A percentile compares a stretch with the other conserved stretches of the same genome.
phyloP scores from a whole-genome alignment of 2,888 invertebrate genomes.

The Drosophila ezoana region DNA sequence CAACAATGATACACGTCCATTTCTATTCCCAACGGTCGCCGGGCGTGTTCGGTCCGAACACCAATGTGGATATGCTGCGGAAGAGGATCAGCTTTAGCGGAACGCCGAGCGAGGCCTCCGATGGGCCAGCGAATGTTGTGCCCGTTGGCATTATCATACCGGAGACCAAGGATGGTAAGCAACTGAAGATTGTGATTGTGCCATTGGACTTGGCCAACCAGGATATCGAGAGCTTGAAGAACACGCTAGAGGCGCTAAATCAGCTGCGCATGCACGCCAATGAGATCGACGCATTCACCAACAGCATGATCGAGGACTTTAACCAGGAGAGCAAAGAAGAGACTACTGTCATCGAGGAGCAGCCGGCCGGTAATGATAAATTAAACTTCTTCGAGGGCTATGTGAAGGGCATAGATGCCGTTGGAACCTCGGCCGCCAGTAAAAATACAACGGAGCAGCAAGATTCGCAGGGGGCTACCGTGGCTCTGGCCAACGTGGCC shows the following conservation, averaged over 20 bases:
- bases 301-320: slow-evolving; percentile 55
- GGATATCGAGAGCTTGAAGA: slow-evolving; percentile 56
- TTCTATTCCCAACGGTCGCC: slow-evolving; percentile 47
- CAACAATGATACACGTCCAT: slow-evolving; percentile 46
- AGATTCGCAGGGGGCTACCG: background rate
- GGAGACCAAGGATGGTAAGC: slow-evolving; percentile 34
- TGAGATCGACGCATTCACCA: slow-evolving; percentile 74
- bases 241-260: slow-evolving; percentile 67
- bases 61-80: slow-evolving; percentile 54
- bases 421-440: slow-evolving; percentile 11
- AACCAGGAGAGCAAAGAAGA: background rate
- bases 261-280: slow-evolving; percentile 62
- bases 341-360: background rate
- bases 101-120: slow-evolving; percentile 6
- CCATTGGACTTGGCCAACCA: slow-evolving; percentile 67
- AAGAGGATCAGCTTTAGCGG: slow-evolving; percentile 68
- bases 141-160: slow-evolving; percentile 64
- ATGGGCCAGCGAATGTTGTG: slow-evolving; percentile 21
- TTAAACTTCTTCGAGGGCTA: slow-evolving; percentile 32
- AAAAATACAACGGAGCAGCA: background rate
- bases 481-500: background rate
- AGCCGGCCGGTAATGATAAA: slow-evolving; percentile 1
- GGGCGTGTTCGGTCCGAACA: slow-evolving; percentile 46
- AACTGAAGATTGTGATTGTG: slow-evolving; percentile 74
- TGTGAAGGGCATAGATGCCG: slow-evolving; percentile 39